These are phyloP conservation scores for Phengaris alcon DNA, from an alignment of 2,888 invertebrate genomes.

Conservation along the genomic window DNA sequence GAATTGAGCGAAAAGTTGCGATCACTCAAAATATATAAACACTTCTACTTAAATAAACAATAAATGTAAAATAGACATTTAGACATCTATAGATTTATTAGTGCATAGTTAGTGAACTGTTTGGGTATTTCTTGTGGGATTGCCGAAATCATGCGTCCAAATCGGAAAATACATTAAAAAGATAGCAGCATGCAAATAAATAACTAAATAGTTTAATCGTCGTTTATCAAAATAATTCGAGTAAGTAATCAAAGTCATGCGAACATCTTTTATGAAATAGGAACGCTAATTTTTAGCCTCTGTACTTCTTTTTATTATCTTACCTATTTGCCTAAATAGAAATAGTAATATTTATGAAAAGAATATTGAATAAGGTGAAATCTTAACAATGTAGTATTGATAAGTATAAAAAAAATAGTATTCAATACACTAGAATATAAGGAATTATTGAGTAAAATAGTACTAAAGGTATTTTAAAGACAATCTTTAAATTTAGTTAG, in stretches of 20 bases:
- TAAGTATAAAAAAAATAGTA: too few relatives aligned
- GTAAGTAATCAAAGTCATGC: background rate
- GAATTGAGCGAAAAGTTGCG: constrained; percentile 30
- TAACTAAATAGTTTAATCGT: background rate
- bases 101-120: too few relatives aligned
- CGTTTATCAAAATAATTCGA: too few relatives aligned
- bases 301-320: background rate
- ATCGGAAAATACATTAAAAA: background rate
- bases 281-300: background rate
- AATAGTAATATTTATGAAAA: background rate
- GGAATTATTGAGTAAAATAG: too few relatives aligned
- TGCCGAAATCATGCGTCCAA: background rate
- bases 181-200: background rate
- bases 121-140: background rate
- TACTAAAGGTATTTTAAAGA: too few relatives aligned
- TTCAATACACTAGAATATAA: too few relatives aligned
- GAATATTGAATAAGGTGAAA: background rate
- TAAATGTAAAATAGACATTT: background rate
- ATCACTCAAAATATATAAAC: constrained; percentile 32
- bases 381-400: too few relatives aligned
- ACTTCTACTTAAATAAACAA: constrained; percentile 3
- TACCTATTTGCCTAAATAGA: background rate
- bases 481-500: too few relatives aligned
- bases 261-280: background rate
- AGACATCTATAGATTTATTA: too few relatives aligned